Evolutionary conservation across 2,888 invertebrate species (phyloP), one percentile per base, ranked within the genome.

Genomic region (Elmis aenea): DNA sequence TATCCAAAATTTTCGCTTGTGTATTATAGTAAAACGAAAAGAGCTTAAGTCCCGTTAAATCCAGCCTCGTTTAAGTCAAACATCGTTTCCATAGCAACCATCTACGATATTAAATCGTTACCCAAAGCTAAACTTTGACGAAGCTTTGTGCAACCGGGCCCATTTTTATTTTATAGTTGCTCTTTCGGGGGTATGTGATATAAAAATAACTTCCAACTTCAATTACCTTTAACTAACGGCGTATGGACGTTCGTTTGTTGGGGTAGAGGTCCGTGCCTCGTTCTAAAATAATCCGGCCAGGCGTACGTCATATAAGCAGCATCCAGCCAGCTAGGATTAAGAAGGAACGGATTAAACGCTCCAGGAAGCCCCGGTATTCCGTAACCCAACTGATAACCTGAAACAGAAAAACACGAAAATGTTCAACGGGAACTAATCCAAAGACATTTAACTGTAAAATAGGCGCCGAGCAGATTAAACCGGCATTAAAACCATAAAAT

Each of bases 311-410:
- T 77, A 64, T 87, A 88, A 3, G 86, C 83, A 2, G 86, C 83
- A 59, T 92, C 91, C 51, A 91, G 68, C 85, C 90, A 89, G 18
- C 84, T 83, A 1, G 88, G 84, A 58, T 85, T 86, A 37, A 90
- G 68, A 44, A 91, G 72, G 66, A 87, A 85, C 2, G 85, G 85
- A 55, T 81, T 83, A 63, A 85, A 85, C 12, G 78, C 78, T 22
- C 81, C 83, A 2, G 84, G 83, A 34, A 68, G 50, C 32, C 75
- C 73, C 9, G 73, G 72, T 3, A 76, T 65, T 15, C 72, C 72
- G 64, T 85, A 83, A 16, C 83, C 84, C 59, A 85, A 88, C 41
- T 85, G 85, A 62, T 81, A 87, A 74, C 75, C 88, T 89, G 71
- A 21, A 70, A 71, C 45, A 49, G 55, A 55, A 54, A 51, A 38